phyloP scores from a whole-genome alignment of 1,140 invertebrate genomes.

The Musca vetustissima region DNA sequence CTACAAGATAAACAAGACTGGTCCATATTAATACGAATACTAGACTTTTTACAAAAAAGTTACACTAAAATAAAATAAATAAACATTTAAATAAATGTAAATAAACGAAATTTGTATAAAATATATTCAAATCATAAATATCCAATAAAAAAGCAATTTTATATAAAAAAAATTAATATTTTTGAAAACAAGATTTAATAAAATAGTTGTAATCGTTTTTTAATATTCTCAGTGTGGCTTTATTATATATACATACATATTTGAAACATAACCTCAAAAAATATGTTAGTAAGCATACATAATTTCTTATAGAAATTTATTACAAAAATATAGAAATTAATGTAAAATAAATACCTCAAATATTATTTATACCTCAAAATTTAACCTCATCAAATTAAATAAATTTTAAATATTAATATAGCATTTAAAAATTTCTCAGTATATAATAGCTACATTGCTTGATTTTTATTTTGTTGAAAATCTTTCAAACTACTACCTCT shows the following conservation, averaged over 20 bases:
- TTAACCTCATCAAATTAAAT: conserved; percentile 12
- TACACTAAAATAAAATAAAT: too few species aligned
- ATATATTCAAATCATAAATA: not conserved
- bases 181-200: not conserved
- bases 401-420: conserved; percentile 1
- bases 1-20: conserved; percentile 3
- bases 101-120: not conserved
- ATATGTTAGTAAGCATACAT: not conserved
- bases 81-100: not conserved
- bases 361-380: conserved; percentile 1
- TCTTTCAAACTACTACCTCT: conserved; percentile 19
- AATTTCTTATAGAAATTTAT: conserved; percentile 2
- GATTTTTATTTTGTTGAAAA: not conserved
- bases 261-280: not conserved
- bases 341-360: not conserved
- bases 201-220: not conserved
- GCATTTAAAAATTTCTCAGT: not conserved
- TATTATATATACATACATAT: not conserved
- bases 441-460: not conserved
- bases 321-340: not conserved
- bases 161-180: too few species aligned
- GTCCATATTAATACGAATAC: conserved; percentile 2
- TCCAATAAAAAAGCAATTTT: too few species aligned
- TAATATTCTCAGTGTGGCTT: not conserved
- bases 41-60: too few species aligned